Conservation (phyloP, 1,140 invertebrate genomes). For the Euschistus heros region DNA sequence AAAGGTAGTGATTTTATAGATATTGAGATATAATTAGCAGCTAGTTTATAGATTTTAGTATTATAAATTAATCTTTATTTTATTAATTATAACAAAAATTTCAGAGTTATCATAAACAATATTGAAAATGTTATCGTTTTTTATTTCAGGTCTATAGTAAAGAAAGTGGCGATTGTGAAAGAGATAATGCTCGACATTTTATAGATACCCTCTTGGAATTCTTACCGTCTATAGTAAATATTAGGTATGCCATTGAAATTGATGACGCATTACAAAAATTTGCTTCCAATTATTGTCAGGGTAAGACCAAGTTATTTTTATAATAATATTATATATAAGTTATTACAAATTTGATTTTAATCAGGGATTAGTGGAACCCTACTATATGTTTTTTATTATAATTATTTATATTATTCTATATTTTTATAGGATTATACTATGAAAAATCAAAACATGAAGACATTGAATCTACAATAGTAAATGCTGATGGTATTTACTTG, state of each 20-base stretch:
- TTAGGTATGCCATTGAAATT: conserved; percentile 64
- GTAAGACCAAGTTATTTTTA: conserved; percentile 36
- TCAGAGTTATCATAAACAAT: background rate
- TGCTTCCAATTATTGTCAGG: conserved; percentile 81
- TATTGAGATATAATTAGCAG: no score
- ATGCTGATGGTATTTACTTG: conserved; percentile 88
- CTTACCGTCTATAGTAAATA: conserved; percentile 55
- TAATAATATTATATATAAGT: conserved; percentile 1
- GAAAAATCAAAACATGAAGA: conserved; percentile 15
- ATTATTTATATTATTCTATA: background rate
- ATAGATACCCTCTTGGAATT: conserved; percentile 56
- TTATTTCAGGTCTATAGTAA: conserved; percentile 20
- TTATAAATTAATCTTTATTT: no score
- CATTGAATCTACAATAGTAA: conserved; percentile 59
- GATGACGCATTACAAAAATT: conserved; percentile 85
- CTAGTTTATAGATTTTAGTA: no score
- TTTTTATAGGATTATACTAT: conserved; percentile 24
- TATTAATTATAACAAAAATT: no score
- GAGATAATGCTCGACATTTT: conserved; percentile 67
- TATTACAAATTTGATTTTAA: background rate
- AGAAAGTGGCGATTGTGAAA: conserved; percentile 48
- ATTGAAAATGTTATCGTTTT: conserved; percentile 5
- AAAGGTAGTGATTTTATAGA: no score
- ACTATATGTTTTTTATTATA: background rate
- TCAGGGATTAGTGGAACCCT: background rate